Evolutionary conservation across 2,888 invertebrate species (phyloP).

Genomic region (Zygaena filipendulae): DNA sequence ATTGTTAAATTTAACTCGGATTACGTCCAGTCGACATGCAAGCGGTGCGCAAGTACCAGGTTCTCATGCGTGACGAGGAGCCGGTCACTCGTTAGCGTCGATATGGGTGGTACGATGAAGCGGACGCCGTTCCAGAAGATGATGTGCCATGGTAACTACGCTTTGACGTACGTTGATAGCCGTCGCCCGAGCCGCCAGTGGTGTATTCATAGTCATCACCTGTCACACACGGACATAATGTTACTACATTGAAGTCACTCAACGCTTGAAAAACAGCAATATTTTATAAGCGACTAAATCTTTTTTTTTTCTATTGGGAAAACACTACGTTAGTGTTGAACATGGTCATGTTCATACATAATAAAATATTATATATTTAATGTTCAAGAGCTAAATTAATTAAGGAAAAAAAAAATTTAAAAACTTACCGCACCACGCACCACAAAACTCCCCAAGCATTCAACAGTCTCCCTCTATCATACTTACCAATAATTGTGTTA

Average conservation of each 20-base stretch:
- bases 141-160: slow-evolving; percentile 49
- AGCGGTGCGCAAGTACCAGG: slow-evolving; percentile 24
- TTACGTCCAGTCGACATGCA: too few species aligned
- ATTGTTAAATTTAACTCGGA: too few species aligned
- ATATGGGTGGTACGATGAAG: slow-evolving; percentile 63
- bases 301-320: too few species aligned
- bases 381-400: too few species aligned
- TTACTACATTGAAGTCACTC: too few species aligned
- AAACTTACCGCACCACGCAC: slow-evolving; percentile 65
- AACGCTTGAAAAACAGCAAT: too few species aligned
- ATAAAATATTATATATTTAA: too few species aligned
- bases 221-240: slow-evolving; percentile 23
- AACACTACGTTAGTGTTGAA: too few species aligned
- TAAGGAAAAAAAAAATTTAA: slow-evolving; percentile 23
- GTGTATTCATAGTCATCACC: slow-evolving; percentile 64
- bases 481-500: neutral
- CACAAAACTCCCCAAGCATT: too few species aligned
- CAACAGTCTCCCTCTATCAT: slow-evolving; percentile 29
- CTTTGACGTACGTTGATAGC: slow-evolving; percentile 55
- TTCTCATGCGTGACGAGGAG: slow-evolving; percentile 16
- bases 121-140: slow-evolving; percentile 37
- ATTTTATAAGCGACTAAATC: too few species aligned
- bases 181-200: slow-evolving; percentile 60
- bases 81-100: slow-evolving; percentile 44
- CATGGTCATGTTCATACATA: too few species aligned